Base-by-base conservation (phyloP, 2,888 invertebrate genomes). In the Pemphredon lugubris region DNA sequence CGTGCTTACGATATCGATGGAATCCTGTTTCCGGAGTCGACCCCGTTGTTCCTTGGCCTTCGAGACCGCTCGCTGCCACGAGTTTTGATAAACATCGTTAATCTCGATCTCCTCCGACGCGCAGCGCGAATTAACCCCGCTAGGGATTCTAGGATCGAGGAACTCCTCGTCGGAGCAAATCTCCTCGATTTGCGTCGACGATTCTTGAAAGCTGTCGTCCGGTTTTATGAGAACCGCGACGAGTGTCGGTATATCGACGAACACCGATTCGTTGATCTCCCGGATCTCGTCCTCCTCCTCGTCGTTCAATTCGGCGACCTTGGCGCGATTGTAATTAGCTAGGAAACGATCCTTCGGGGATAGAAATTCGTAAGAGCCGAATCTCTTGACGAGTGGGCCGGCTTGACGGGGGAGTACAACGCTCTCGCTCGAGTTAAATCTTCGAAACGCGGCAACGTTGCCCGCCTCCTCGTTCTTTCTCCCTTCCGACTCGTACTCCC, bases 141-240 rank as follows among this genome's bases (percentile, higher is more conserved):
- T 1, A 34, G 26, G n/a, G 54, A n/a, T 11, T 77, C 75, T 9
- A 67, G 59, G 40, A 81, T 79, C 45, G 74, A 72, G 45, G 75
- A 60, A 74, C 13, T 75, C 77, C 18, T 74, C 77, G 58, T 84
- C 84, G 11, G 81, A 80, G 16, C 70, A 77, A n/a, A 81, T 86
- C 63, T 86, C 87, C 60, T 87, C 87, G 66, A 87, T 86, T 64
- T 80, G 85, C 42, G 77, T 61, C 5, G 79, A 64, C 9, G 74
- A 58, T 2, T 63, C 74, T 32, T 75, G 77, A 3, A 73, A 67
- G 37, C 44, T 77, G 18, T 84, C 63, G 42, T 87, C 87, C 0
- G 87, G 86, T 44, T 86, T 87, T 61, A 87, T 87, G 63, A 87
- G 66, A 11, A 87, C 87, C 0, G 87, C 87, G 9, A 87, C 87